These are phyloP conservation scores for Adelosebastes latens DNA, from an alignment of 2,797 vertebrate species.

Conservation along the genomic window DNA sequence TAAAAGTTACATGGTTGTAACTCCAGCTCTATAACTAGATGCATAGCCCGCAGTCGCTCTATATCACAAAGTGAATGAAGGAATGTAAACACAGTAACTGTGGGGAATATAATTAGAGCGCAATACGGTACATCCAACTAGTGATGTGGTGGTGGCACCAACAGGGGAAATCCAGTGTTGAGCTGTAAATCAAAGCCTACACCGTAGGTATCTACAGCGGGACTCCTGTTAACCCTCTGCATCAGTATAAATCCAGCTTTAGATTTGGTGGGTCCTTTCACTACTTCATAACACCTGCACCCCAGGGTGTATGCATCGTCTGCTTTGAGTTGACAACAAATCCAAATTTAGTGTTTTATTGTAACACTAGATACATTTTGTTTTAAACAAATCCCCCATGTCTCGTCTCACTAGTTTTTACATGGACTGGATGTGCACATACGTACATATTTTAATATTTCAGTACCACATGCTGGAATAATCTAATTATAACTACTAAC, in stretches of 20 bases:
- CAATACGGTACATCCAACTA: not conserved
- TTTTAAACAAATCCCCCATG: not conserved
- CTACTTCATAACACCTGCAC: not conserved
- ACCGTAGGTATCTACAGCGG: not conserved
- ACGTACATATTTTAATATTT: not conserved
- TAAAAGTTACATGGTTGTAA: not conserved
- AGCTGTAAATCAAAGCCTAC: not conserved
- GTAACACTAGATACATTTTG: not conserved
- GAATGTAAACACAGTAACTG: not conserved
- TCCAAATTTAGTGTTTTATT: not conserved
- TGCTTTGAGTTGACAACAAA: not conserved
- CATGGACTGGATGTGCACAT: not conserved
- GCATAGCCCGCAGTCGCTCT: not conserved
- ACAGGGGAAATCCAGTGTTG: not conserved
- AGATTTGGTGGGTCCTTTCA: not conserved
- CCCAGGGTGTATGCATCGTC: not conserved
- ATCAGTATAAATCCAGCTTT: not conserved
- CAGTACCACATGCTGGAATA: not conserved
- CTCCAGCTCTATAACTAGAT: not conserved
- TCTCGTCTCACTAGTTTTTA: not conserved
- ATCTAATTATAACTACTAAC: not conserved
- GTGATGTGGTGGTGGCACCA: not conserved
- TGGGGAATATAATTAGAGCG: not conserved
- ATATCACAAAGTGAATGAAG: not conserved
- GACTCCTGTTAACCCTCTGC: not conserved